These are phyloP conservation scores for Brachionus manjavacas DNA, from an alignment of 1,140 invertebrate genomes.

Conservation along the genomic window DNA sequence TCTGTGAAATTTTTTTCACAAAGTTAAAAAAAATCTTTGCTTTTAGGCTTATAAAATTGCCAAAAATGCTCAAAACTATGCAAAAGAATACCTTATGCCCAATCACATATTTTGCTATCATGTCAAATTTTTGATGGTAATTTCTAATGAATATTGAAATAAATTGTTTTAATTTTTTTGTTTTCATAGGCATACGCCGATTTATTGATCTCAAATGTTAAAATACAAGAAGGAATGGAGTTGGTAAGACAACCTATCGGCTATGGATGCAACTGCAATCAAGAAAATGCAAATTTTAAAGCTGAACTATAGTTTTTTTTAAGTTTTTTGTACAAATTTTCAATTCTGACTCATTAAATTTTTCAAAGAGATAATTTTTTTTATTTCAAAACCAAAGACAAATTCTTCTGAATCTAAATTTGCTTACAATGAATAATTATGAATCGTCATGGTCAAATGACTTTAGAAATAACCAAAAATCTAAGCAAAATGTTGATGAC, in stretches of 20 bases:
- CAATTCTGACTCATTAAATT: neutral
- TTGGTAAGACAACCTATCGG: slow-evolving; percentile 63
- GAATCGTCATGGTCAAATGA: slow-evolving; percentile 31
- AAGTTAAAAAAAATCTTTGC: slow-evolving; percentile 27
- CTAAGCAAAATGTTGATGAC: neutral
- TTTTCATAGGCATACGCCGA: slow-evolving; percentile 69
- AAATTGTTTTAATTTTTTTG: slow-evolving; percentile 46
- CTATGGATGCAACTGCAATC: slow-evolving; percentile 61
- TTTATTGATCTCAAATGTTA: slow-evolving; percentile 63
- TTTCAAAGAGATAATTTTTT: neutral
- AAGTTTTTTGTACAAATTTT: neutral
- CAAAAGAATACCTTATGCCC: slow-evolving; percentile 73
- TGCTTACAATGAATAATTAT: slow-evolving; percentile 3
- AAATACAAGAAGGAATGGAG: slow-evolving; percentile 69
- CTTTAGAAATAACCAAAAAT: neutral
- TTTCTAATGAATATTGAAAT: neutral
- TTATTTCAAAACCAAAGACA: neutral
- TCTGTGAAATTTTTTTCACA: neutral
- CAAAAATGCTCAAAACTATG: slow-evolving; percentile 68
- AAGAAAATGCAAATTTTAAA: slow-evolving; percentile 57
- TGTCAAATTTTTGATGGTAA: slow-evolving; percentile 64
- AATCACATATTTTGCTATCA: slow-evolving; percentile 85
- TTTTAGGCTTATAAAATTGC: slow-evolving; percentile 66
- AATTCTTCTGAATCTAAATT: neutral
- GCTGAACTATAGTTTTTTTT: neutral